A percentile compares a stretch with the other conserved stretches of the same genome.
These are phyloP conservation scores for Lacerta viridis DNA, from an alignment of 2,797 vertebrate genomes.

Conservation along the genomic window DNA sequence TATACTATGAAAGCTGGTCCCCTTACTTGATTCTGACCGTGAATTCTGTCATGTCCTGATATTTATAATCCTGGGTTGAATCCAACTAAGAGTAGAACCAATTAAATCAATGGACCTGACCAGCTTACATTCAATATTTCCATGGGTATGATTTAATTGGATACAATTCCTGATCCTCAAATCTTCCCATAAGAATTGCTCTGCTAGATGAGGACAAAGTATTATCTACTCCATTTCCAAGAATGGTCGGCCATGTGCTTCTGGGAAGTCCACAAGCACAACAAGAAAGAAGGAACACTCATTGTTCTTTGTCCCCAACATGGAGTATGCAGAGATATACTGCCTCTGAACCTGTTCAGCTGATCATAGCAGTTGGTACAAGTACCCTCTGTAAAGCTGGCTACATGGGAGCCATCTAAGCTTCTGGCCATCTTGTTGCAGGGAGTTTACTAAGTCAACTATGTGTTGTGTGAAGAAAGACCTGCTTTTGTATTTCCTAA, in stretches of 20 bases:
- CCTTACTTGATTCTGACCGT: conserved; percentile 2
- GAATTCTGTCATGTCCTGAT: background rate
- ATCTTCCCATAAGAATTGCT: background rate
- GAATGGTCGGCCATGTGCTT: background rate
- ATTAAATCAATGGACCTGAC: too few relatives aligned
- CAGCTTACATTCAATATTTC: too few relatives aligned
- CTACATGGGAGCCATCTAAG: background rate
- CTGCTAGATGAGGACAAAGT: background rate
- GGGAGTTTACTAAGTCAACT: background rate
- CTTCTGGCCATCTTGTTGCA: background rate
- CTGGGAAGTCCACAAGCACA: background rate
- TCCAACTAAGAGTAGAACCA: too few relatives aligned
- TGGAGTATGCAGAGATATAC: background rate
- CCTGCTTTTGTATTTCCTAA: background rate
- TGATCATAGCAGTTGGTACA: background rate
- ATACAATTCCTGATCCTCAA: background rate
- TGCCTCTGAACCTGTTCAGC: background rate
- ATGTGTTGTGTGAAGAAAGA: background rate
- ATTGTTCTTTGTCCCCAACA: background rate
- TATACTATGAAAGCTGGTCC: background rate
- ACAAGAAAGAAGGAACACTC: background rate
- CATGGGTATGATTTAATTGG: too few relatives aligned
- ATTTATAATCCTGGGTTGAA: background rate
- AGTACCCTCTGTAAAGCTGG: background rate
- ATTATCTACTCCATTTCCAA: background rate